phyloP scores from a whole-genome alignment of 1,140 invertebrate genomes.

The Solen grandis region DNA sequence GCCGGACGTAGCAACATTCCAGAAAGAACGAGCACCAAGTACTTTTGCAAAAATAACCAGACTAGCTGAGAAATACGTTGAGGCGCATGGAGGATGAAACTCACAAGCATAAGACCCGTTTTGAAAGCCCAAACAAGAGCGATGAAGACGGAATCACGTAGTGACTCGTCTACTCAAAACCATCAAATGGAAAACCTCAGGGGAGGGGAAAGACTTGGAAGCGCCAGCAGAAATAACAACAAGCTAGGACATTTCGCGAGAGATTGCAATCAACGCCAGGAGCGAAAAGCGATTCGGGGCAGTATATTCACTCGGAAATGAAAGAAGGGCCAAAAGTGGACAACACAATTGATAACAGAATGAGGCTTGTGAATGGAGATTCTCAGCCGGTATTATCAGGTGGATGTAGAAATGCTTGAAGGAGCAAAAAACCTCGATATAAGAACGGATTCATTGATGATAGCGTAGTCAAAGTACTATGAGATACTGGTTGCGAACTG shows the following conservation, averaged over 20 bases:
- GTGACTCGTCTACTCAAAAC: neutral
- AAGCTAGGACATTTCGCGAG: neutral
- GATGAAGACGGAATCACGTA: neutral
- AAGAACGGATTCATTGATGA: too few species aligned
- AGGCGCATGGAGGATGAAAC: conserved; percentile 12
- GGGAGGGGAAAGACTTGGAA: neutral
- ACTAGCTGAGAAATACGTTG: neutral
- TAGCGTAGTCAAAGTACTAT: too few species aligned
- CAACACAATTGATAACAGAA: neutral
- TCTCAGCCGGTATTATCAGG: neutral
- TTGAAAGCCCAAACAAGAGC: too few species aligned
- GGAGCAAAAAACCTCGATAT: conserved; percentile 1
- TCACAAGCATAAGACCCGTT: too few species aligned
- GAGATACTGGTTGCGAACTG: too few species aligned
- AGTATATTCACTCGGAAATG: neutral
- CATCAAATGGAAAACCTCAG: too few species aligned
- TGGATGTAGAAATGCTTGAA: neutral
- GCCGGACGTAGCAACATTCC: neutral
- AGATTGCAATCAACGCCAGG: neutral
- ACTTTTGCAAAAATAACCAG: neutral
- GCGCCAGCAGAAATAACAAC: too few species aligned
- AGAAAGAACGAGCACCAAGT: conserved; percentile 6
- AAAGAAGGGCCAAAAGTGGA: neutral
- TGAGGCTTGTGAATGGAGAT: neutral
- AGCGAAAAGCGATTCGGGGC: neutral